Evolutionary conservation across 2,888 invertebrate genomes (phyloP).

Genomic region (Thera obeliscata): DNA sequence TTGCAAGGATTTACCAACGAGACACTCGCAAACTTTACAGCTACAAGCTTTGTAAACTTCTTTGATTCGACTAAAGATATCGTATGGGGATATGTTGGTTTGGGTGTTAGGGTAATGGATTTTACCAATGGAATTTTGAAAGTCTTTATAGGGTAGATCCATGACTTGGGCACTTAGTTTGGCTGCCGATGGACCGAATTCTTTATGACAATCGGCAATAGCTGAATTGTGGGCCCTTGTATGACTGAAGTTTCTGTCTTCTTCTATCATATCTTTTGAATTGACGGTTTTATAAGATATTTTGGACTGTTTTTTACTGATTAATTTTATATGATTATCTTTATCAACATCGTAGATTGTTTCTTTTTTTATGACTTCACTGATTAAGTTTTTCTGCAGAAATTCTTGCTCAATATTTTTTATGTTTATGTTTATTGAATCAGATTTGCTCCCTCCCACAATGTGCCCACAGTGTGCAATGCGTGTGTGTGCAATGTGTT

Average conservation of each 20-base stretch:
- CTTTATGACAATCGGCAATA: neutral
- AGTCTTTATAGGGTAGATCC: conserved; percentile 54
- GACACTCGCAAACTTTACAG: conserved; percentile 73
- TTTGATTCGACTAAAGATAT: conserved; percentile 63
- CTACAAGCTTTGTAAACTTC: conserved; percentile 69
- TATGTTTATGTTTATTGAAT: conserved; percentile 4
- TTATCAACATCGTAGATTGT: conserved; percentile 17
- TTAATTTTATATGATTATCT: conserved; percentile 2
- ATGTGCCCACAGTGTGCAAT: neutral
- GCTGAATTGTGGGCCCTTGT: conserved; percentile 2
- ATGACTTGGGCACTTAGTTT: conserved; percentile 61
- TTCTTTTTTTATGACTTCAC: conserved; percentile 25
- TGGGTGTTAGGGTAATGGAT: conserved; percentile 6
- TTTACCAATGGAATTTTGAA: conserved; percentile 39
- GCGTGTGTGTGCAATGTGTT: neutral
- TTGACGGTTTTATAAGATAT: conserved; percentile 4
- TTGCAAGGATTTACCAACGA: conserved; percentile 43
- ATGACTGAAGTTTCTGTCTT: neutral
- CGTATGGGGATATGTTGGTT: conserved; percentile 44
- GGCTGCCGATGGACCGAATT: conserved; percentile 40
- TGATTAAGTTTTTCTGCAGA: conserved; percentile 6
- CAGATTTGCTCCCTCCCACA: neutral
- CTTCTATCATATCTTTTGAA: neutral
- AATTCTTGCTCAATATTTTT: conserved; percentile 7
- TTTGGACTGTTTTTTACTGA: conserved; percentile 12